Evolutionary conservation across 1,140 invertebrate species (phyloP), one percentile per base, ranked within the genome.

Genomic region (Nasonia longicornis): DNA sequence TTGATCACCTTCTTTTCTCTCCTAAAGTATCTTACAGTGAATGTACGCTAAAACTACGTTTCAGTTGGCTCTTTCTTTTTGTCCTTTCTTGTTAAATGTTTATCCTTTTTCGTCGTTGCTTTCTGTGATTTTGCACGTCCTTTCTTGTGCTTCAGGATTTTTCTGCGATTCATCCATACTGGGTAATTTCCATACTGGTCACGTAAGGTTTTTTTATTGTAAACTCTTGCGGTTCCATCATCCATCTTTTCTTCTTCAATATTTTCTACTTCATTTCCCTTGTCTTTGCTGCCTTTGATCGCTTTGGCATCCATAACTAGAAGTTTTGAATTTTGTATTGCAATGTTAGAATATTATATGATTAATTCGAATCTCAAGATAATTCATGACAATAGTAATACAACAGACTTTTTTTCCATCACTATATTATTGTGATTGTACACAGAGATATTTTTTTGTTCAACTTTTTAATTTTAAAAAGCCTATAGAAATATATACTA

Each of bases 111-210:
- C 82, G 86, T 35, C 52, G 84, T 86, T 83, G 89, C 86, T 88
- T 92, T 89, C 83, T 91, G 84, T 82, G 88, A 78, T 73, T 89
- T 91, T 64, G 87, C 86, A 82, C 89, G 86, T 2, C 89, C 88
- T 74, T 93, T 92, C 77, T 92, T 93, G 73, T 91, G 89, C 83
- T 92, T 92, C 2, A 86, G 83, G 38, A 93, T 92, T 85, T 92
- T 93, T 83, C 92, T 87, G 71, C 87, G 90, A 74, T 91, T 92
- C 89, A 93, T 91, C 93, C 93, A 94, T 14, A 91, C 84, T 14
- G 94, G 94, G 86, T 94, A 94, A 79, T 93, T 92, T 29, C 94
- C 94, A 86, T 91, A 89, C 82, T 94, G 92, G 89, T 94, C 93
- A 22, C 88, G 87, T 83, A 94, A 89, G 2, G 93, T 94, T 84